Base-by-base conservation (phyloP, 2,888 invertebrate genomes). In the Smittia sp. region DNA sequence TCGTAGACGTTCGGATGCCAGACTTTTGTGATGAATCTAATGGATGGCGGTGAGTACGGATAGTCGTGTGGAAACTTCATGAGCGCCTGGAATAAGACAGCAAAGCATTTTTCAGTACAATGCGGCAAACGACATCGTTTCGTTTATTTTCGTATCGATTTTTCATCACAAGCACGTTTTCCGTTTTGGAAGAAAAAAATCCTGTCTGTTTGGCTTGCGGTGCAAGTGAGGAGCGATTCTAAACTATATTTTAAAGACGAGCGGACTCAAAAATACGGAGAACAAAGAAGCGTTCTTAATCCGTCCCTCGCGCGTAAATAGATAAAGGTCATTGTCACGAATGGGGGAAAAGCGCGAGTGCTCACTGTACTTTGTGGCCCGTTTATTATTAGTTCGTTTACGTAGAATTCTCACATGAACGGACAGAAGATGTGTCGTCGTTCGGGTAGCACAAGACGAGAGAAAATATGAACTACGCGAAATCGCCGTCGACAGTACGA, bases 41-140 rank as follows among this genome's bases (percentile, higher is more conserved):
- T 93, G 78, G 94, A 90, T 76, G 99, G 99, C 76, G 99, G 99
- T 78, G 97, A 96, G 84, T 99, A 99, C 74, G 99, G 99, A 84
- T 99, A 99, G 83, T 99, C 98, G 78, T 90, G 87, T 74, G 99
- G 99, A 83, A 99, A 99, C 85, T 96, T 96, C 93, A 99, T 96
- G 84, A 93, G 91, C 81, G 99, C 98, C 96, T 98, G 20, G 1
- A 65, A 87, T 75, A 90, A 90, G 81, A 46, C 15, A 13, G 46
- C 32, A 32, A 32, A 32, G 3, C 3, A 32, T 32, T 73, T 73
- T 7, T 63, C 20, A 63, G 62, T 67, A 52, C 22, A n/a, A 52
- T 46, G 54, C n/a, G 27, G 24, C 25, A 65, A 32, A 25, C 9
- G 15, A 39, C 58, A 58, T 58, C 58, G n/a, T 15, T 46, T 7